A percentile compares a stretch with the other conserved stretches of the same genome.
Conservation (phyloP, 1,140 invertebrate genomes). For the Matsumurasca onukii region DNA sequence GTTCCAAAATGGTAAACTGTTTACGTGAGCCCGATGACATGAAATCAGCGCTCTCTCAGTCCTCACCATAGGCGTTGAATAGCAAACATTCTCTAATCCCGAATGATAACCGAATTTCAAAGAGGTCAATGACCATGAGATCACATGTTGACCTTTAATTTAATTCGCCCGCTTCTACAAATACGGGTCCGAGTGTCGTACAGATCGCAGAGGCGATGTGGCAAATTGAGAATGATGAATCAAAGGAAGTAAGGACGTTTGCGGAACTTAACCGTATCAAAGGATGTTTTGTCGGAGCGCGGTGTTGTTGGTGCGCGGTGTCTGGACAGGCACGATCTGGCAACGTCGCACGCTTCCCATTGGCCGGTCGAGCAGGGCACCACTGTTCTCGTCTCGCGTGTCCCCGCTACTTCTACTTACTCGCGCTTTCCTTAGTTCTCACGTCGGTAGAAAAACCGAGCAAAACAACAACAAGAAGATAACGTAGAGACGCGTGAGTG, state of each 20-base stretch:
- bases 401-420: not conserved
- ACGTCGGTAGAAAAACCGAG: constrained; percentile 15
- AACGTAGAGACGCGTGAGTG: not conserved
- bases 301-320: not conserved
- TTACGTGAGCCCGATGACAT: constrained; percentile 5
- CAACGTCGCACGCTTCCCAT: constrained; percentile 12
- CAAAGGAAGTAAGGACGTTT: not conserved
- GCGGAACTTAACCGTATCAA: constrained; percentile 23
- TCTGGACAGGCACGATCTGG: not conserved
- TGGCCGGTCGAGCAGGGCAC: constrained; percentile 3
- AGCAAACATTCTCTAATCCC: constrained; percentile 11
- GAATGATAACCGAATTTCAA: constrained; percentile 20
- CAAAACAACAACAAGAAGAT: not conserved
- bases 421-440: constrained; percentile 18
- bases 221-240: no score
- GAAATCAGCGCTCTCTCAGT: no score
- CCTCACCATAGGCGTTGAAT: constrained; percentile 13
- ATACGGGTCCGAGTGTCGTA: no score
- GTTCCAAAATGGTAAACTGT: no score
- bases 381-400: not conserved
- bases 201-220: no score
- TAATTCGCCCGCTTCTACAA: no score
- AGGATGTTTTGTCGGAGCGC: constrained; percentile 1
- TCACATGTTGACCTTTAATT: no score
- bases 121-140: constrained; percentile 12